A percentile compares a stretch with the other conserved stretches of the same genome.
phyloP scores from a whole-genome alignment of 2,113 vertebrate species.

The Megatriorchis doriae region DNA sequence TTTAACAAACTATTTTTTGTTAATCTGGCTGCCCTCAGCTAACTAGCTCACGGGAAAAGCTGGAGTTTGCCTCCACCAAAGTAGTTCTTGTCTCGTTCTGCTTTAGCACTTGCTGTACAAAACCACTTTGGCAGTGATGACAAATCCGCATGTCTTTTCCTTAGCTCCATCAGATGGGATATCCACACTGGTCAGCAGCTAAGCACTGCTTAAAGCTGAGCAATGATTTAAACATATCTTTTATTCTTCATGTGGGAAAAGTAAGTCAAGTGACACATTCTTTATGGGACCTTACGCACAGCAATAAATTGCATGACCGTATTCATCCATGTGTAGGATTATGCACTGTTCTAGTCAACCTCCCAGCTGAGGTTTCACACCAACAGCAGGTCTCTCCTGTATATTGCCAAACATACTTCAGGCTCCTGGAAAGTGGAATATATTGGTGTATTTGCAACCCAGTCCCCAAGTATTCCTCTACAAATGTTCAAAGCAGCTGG shows the following conservation, averaged over 20 bases:
- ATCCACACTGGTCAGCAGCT: neutral
- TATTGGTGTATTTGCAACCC: neutral
- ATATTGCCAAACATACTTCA: conserved; percentile 20
- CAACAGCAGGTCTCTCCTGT: neutral
- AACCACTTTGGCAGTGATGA: neutral
- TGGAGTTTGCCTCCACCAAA: neutral
- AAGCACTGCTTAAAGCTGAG: neutral
- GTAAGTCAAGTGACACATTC: neutral
- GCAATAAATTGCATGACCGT: neutral
- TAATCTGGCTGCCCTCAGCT: neutral
- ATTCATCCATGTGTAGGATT: neutral
- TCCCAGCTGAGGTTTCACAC: neutral
- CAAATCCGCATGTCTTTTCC: neutral
- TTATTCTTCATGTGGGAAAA: neutral
- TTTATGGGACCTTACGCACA: neutral
- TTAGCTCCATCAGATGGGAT: neutral
- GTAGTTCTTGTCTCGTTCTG: neutral
- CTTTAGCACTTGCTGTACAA: neutral
- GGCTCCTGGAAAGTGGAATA: neutral
- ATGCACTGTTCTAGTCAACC: neutral
- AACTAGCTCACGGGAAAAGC: neutral
- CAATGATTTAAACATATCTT: neutral
- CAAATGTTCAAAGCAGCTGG: conserved; percentile 35
- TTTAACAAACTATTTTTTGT: neutral
- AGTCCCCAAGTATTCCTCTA: neutral